Conservation (phyloP, 2,888 invertebrate species). For the Macroteleia sp. region DNA sequence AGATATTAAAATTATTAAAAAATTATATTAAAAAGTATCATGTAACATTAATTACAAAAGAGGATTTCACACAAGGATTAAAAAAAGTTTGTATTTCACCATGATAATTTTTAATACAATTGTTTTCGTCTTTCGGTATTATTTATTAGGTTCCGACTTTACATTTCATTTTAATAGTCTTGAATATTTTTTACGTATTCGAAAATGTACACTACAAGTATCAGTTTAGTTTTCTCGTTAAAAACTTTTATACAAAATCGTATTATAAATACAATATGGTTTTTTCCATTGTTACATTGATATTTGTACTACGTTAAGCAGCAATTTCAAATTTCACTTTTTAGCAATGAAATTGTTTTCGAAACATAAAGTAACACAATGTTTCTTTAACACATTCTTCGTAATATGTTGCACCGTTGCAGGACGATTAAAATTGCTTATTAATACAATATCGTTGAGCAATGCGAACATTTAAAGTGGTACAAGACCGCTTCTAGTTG, state of each 20-base stretch:
- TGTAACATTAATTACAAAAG: too few relatives aligned
- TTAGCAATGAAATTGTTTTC: background rate
- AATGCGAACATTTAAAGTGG: constrained; percentile 86
- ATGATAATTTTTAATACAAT: constrained; percentile 1
- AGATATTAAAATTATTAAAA: too few relatives aligned
- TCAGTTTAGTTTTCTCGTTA: background rate
- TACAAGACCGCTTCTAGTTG: constrained; percentile 92
- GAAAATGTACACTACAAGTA: constrained; percentile 5
- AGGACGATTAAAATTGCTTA: background rate
- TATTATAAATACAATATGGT: background rate
- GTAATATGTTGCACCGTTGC: constrained; percentile 23
- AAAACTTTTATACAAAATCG: constrained; percentile 22
- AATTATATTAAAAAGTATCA: too few relatives aligned
- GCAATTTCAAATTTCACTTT: background rate
- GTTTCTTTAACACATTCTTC: background rate
- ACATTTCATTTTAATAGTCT: background rate
- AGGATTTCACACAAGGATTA: background rate
- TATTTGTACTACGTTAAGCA: background rate
- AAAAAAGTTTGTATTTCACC: background rate
- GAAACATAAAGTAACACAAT: background rate
- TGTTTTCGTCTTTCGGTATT: background rate
- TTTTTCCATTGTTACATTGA: background rate
- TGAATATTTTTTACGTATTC: background rate
- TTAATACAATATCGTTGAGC: constrained; percentile 56
- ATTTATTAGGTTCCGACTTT: constrained; percentile 1